Evolutionary conservation across 2,797 vertebrate genomes (phyloP), one percentile per base, ranked within the genome.

Genomic region (Todus mexicanus): DNA sequence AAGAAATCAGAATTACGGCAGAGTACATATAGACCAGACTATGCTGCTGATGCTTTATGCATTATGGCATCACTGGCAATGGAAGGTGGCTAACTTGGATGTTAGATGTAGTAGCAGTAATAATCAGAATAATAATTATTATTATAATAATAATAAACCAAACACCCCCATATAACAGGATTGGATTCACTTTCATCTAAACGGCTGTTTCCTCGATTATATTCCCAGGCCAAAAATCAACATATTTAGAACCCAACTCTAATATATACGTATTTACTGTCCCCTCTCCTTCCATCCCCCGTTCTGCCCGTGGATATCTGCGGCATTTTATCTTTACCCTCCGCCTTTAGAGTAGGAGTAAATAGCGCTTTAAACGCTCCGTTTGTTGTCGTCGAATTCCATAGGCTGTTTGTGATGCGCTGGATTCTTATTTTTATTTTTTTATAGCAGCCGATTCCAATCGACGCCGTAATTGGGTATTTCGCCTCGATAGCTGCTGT

Each of bases 401-500:
- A 18, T 7, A 4, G 73, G 75, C 87, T 16, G 23, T 71, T n/a
- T 82, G 72, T 0, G 1, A 26, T 61, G 57, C 5, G 2, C 45
- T 29, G 71, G 56, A 42, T 57, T n/a, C n/a, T n/a, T n/a, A n/a
- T n/a, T 74, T 72, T 70, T 77, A 69, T 40, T n/a, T n/a, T 74
- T 72, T 70, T 77, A 69, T 40, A 63, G 87, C 79, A 33, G 83
- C 70, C 4, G 19, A 65, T 83, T 85, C 60, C 89, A 69, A 33
- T 38, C 64, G 89, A 70, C 84, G 40, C 74, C 72, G 15, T 84
- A 89, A 87, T 93, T 94, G 92, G 92, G 76, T 53, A 38, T 87
- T 87, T 90, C 7, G 3, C 27, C 54, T 83, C 81, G 42, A 33
- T 78, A 81, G 40, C n/a, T 50, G 19, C 69, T 69, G 65, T 84